These are phyloP conservation scores for Amblyteles armatorius DNA, from an alignment of 2,888 invertebrate species.

Conservation along the genomic window DNA sequence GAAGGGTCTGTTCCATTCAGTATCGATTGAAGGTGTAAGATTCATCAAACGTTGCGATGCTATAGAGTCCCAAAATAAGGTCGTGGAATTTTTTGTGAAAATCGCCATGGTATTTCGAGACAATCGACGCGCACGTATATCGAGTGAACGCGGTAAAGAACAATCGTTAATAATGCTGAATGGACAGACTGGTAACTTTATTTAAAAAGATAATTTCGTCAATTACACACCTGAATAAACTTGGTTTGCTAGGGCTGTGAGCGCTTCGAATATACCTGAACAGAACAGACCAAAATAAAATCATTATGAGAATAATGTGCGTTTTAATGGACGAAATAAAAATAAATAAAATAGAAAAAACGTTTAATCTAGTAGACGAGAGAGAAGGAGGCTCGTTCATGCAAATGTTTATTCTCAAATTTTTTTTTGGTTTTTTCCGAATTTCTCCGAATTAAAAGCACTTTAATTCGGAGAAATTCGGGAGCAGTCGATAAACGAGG, in stretches of 20 bases:
- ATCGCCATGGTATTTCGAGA: neutral
- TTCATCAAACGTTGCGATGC: constrained; percentile 31
- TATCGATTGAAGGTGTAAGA: constrained; percentile 71
- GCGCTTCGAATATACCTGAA: constrained; percentile 84
- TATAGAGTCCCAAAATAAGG: constrained; percentile 12
- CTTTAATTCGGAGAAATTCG: neutral
- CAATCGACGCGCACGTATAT: constrained; percentile 5
- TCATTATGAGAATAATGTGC: constrained; percentile 68
- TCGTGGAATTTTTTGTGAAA: constrained; percentile 8
- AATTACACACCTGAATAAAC: constrained; percentile 84
- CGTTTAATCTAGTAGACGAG: neutral
- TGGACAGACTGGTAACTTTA: constrained; percentile 78
- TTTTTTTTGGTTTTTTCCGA: no score
- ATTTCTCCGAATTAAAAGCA: no score
- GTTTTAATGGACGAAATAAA: constrained; percentile 49
- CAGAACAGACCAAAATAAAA: constrained; percentile 83
- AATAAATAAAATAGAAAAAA: constrained; percentile 6
- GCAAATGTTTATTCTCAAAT: constrained; percentile 66
- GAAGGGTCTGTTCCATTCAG: constrained; percentile 83
- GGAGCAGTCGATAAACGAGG: constrained; percentile 28
- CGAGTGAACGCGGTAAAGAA: constrained; percentile 15
- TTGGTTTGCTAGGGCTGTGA: constrained; percentile 82
- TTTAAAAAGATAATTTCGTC: constrained; percentile 42
- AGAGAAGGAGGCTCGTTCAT: constrained; percentile 65
- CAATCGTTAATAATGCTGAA: constrained; percentile 78